Conservation (phyloP, 2,113 vertebrate species). For the Epinephelus cyanopodus region DNA sequence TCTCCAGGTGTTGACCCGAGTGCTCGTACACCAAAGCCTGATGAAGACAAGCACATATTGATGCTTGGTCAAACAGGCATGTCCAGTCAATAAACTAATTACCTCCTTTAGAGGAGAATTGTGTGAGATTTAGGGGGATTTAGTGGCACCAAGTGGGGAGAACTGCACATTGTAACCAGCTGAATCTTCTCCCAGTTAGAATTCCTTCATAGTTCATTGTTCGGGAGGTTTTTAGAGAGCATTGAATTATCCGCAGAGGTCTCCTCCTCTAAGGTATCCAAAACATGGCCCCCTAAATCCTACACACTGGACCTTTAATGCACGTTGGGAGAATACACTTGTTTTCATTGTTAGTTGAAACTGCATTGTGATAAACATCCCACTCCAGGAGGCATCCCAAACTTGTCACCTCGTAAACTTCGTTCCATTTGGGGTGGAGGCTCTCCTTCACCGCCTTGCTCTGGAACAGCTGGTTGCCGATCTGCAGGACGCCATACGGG, state of each 20-base stretch:
- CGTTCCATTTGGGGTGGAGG: conserved; percentile 96
- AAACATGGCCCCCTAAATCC: too few relatives aligned
- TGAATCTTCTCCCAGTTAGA: too few relatives aligned
- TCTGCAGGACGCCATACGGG: conserved; percentile 93
- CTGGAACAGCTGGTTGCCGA: conserved; percentile 95
- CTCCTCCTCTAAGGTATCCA: too few relatives aligned
- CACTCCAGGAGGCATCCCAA: neutral
- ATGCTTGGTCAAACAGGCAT: conserved; percentile 27
- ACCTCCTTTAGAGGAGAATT: neutral
- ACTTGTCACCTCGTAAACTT: conserved; percentile 93
- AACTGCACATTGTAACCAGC: too few relatives aligned
- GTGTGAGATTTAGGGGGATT: too few relatives aligned
- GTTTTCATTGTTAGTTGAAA: neutral
- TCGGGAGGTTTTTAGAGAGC: too few relatives aligned
- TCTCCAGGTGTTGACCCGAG: conserved; percentile 94
- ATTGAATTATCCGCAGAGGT: too few relatives aligned
- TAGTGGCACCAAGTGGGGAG: too few relatives aligned
- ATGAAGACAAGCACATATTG: conserved; percentile 30
- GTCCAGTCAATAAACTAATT: conserved; percentile 34
- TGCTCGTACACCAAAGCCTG: conserved; percentile 95
- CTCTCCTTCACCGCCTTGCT: conserved; percentile 96
- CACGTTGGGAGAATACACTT: neutral
- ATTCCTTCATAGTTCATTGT: too few relatives aligned
- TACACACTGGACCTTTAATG: neutral
- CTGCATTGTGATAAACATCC: neutral